Evolutionary conservation across 2,797 vertebrate genomes (phyloP), one percentile per base, ranked within the genome.

Genomic region (Paedocypris micromegethes): DNA sequence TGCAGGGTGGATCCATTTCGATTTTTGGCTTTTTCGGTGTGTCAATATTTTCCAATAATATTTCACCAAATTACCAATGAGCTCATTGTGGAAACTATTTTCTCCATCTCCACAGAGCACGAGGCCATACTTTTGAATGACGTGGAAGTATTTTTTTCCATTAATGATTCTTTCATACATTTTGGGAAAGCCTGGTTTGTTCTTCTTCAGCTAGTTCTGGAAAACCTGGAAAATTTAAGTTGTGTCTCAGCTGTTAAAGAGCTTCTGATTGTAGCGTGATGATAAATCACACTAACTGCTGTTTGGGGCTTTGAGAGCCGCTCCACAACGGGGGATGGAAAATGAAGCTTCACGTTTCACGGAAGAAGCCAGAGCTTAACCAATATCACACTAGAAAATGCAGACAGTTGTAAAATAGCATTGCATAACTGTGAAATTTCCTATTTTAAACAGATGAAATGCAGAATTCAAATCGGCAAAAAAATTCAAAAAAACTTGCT

Each of bases 11-110:
- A 77, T 73, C 53, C 46, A 72, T 79, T 83, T 79, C 75, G 72
- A 68, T 76, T 56, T 55, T 76, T 81, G 55, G 71, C 9, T 64
- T 46, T 72, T 69, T 79, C 66, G 58, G 58, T 55, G 64, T 66
- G 65, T 70, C 84, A 81, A 81, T 79, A 86, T 88, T 89, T 88
- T 88, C 83, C 87, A 77, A 82, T 61, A 81, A 75, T 86, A 80
- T 84, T 89, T 83, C 72, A 85, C 80, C 64, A 79, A 88, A 89
- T 83, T 85, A 86, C 82, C 87, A 80, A 91, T 95, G 88, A 92
- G 83, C 85, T 92, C 88, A 93, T 78, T 72, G 71, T 91, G 90
- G 90, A 92, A 93, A 91, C 62, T 86, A 91, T 90, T 84, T 78
- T 83, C 78, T 77, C 77, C 78, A 77, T 73, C 87, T 84, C 79